Evolutionary conservation across 2,113 vertebrate genomes (phyloP).

Genomic region (Stomatorhinus ivindoensis): DNA sequence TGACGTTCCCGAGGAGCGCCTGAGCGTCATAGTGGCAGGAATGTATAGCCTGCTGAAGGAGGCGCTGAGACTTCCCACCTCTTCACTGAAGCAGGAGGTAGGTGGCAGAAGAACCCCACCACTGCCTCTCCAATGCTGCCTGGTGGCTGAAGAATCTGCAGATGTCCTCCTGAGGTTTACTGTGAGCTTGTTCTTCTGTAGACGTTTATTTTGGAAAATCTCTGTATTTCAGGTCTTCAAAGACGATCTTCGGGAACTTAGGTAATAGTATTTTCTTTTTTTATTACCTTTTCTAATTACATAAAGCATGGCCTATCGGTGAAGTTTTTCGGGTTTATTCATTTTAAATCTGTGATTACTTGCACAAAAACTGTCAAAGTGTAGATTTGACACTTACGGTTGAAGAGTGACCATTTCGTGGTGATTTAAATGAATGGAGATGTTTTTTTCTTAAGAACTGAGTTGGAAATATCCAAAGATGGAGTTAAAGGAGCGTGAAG

Average conservation of each 20-base stretch:
- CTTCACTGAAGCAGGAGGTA: conserved; percentile 70
- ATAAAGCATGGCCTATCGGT: neutral
- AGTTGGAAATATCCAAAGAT: neutral
- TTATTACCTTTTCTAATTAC: neutral
- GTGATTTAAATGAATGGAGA: neutral
- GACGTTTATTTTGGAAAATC: neutral
- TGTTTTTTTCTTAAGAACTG: neutral
- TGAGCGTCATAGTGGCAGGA: conserved; percentile 65
- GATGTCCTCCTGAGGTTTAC: neutral
- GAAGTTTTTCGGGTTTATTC: neutral
- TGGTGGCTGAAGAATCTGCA: neutral
- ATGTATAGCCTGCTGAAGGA: conserved; percentile 67
- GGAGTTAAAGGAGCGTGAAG: neutral
- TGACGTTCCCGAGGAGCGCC: conserved; percentile 60
- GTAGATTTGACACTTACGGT: neutral
- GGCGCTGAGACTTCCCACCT: conserved; percentile 62
- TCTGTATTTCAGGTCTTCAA: conserved; percentile 65
- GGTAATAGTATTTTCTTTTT: conserved; percentile 41
- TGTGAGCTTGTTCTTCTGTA: neutral
- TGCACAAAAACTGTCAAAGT: neutral
- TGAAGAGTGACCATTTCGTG: neutral
- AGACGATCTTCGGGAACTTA: conserved; percentile 72
- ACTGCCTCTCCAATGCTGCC: neutral
- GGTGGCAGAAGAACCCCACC: neutral
- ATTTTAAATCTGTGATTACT: neutral